Percentiles rank a stretch among this genome's conserved stretches.
These are phyloP conservation scores for Diplosoma virens DNA, from an alignment of 23 tunicate genomes.

Conservation along the genomic window DNA sequence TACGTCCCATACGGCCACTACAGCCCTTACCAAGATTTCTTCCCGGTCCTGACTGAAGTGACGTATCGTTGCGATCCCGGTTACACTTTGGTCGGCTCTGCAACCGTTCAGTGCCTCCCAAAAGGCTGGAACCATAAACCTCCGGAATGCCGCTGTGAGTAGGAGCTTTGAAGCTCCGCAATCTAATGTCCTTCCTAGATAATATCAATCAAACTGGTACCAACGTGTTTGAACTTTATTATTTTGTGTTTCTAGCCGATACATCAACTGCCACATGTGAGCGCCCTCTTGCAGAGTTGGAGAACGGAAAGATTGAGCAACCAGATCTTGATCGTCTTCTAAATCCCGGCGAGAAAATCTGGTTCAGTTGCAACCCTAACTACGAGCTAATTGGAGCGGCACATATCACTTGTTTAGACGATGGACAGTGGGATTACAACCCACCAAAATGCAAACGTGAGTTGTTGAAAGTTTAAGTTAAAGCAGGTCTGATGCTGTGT, in stretches of 20 bases:
- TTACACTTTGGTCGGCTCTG: not conserved
- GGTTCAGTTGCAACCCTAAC: not conserved
- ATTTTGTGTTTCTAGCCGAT: not conserved
- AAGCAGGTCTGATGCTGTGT: not conserved
- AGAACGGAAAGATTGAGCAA: not conserved
- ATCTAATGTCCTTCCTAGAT: not conserved
- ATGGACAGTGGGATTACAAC: constrained; percentile 3
- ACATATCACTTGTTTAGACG: not conserved
- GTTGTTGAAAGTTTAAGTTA: not conserved
- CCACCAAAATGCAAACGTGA: constrained; percentile 11
- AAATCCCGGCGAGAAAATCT: not conserved
- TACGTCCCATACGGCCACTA: constrained; percentile 2
- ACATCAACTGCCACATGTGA: not conserved
- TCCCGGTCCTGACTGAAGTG: not conserved
- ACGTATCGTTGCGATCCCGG: not conserved
- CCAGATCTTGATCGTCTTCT: not conserved
- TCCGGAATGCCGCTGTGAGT: constrained; percentile 3
- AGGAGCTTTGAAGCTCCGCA: not conserved
- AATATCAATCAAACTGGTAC: too few relatives aligned
- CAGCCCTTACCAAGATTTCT: not conserved
- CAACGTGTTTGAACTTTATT: too few relatives aligned
- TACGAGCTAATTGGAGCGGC: not conserved
- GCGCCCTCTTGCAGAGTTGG: not conserved
- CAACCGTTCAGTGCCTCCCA: not conserved
- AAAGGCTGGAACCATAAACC: not conserved